phyloP scores from a whole-genome alignment of 1,140 invertebrate genomes.

The Camponotus floridanus region DNA sequence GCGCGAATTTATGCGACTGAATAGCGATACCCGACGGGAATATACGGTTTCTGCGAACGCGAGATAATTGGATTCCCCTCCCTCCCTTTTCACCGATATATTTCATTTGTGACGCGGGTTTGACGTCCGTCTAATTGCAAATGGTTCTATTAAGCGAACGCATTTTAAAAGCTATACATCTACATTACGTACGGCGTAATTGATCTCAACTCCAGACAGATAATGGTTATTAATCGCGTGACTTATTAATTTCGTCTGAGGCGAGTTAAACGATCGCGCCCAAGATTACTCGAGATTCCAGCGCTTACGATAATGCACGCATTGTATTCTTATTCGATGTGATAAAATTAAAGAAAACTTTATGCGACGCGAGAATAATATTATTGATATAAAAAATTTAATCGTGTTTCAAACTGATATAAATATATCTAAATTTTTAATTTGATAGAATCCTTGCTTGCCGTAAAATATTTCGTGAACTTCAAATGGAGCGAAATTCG shows the following conservation, averaged over 20 bases:
- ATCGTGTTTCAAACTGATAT: neutral
- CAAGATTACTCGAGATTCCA: neutral
- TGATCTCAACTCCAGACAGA: constrained; percentile 24
- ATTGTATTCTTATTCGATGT: neutral
- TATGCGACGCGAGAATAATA: neutral
- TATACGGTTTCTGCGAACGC: constrained; percentile 50
- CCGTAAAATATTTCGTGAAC: constrained; percentile 4
- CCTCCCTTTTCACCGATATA: neutral
- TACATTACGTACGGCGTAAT: constrained; percentile 15
- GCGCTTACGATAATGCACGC: neutral
- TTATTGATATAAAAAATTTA: neutral
- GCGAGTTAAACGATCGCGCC: neutral
- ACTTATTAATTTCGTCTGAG: constrained; percentile 44
- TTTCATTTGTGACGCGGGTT: neutral
- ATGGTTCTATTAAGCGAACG: constrained; percentile 48
- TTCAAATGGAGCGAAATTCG: constrained; percentile 8
- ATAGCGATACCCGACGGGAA: constrained; percentile 30
- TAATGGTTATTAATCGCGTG: constrained; percentile 42
- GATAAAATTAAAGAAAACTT: neutral
- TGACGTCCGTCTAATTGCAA: constrained; percentile 38
- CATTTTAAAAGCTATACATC: constrained; percentile 10
- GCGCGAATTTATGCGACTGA: constrained; percentile 55
- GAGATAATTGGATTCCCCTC: constrained; percentile 56
- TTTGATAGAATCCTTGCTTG: neutral
- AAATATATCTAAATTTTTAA: neutral